phyloP scores from a whole-genome alignment of 2,797 vertebrate species.

The Spinus olivaceus region DNA sequence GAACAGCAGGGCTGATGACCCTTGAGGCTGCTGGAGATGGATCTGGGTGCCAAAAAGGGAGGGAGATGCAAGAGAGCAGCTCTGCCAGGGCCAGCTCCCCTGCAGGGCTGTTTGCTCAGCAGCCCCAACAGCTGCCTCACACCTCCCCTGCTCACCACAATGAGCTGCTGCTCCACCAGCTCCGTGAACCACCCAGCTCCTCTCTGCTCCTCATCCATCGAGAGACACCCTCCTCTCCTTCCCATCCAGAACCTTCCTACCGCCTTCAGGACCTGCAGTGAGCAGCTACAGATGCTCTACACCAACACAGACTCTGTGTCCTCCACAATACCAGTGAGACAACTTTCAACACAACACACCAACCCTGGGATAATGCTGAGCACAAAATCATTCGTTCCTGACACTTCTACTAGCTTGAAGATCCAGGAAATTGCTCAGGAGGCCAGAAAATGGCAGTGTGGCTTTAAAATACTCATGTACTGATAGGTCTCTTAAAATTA shows the following conservation, averaged over 20 bases:
- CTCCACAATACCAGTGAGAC: not conserved
- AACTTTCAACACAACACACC: not conserved
- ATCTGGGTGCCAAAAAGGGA: not conserved
- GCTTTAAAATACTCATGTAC: not conserved
- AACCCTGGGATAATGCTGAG: not conserved
- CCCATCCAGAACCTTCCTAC: not conserved
- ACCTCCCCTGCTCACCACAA: not conserved
- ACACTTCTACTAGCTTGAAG: not conserved
- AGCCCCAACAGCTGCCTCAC: not conserved
- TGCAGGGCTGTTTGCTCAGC: not conserved
- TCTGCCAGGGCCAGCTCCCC: not conserved
- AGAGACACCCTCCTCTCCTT: not conserved
- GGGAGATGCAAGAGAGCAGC: not conserved
- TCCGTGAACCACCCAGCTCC: not conserved
- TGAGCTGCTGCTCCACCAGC: not conserved
- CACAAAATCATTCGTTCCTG: not conserved
- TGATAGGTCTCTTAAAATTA: not conserved
- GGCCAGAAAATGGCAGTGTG: not conserved
- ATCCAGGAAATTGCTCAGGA: not conserved
- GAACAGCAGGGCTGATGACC: not conserved
- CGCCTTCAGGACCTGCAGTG: not conserved
- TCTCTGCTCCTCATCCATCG: fast-evolving
- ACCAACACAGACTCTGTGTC: fast-evolving
- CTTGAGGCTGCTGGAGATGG: not conserved
- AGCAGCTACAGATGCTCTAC: fast-evolving